phyloP scores from a whole-genome alignment of 2,113 vertebrate genomes.

The Salvelinus namaycush region DNA sequence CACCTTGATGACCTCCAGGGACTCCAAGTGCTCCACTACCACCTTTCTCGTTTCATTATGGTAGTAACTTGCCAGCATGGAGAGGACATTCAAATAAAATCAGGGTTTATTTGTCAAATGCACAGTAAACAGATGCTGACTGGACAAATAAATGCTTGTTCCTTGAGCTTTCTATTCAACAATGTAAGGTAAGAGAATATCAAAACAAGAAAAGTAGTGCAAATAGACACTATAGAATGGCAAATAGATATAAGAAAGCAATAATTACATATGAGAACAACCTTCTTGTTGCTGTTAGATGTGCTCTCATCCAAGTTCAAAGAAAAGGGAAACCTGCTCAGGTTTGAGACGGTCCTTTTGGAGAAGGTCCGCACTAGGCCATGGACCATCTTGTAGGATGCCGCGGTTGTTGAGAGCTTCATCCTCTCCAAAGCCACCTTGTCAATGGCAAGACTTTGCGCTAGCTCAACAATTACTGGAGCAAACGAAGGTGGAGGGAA shows the following conservation, averaged over 20 bases:
- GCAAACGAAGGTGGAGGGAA: slow-evolving; percentile 18
- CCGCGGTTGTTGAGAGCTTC: slow-evolving; percentile 14
- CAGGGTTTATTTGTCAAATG: no score
- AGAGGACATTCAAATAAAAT: background rate
- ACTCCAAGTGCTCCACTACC: background rate
- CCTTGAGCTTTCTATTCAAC: no score
- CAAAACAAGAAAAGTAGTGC: no score
- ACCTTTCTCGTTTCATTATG: background rate
- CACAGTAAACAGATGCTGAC: no score
- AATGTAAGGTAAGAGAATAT: background rate
- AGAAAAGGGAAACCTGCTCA: slow-evolving; percentile 19
- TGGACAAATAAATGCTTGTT: no score
- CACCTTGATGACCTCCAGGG: background rate
- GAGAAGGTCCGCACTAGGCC: slow-evolving; percentile 1
- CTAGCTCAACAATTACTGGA: slow-evolving; percentile 27
- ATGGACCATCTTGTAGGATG: slow-evolving; percentile 10
- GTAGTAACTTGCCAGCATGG: background rate
- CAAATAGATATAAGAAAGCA: background rate
- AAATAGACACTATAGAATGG: no score
- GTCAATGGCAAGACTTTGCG: slow-evolving; percentile 11
- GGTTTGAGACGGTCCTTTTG: slow-evolving; percentile 17
- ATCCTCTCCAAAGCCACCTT: slow-evolving; percentile 15
- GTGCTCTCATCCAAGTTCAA: slow-evolving; percentile 25
- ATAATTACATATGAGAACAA: slow-evolving; percentile 11
- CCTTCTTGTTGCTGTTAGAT: slow-evolving; percentile 32